Percentiles rank a stretch among this genome's conserved stretches.
phyloP scores from a whole-genome alignment of 2,797 vertebrate species.

The Tauraco hartlaubi region DNA sequence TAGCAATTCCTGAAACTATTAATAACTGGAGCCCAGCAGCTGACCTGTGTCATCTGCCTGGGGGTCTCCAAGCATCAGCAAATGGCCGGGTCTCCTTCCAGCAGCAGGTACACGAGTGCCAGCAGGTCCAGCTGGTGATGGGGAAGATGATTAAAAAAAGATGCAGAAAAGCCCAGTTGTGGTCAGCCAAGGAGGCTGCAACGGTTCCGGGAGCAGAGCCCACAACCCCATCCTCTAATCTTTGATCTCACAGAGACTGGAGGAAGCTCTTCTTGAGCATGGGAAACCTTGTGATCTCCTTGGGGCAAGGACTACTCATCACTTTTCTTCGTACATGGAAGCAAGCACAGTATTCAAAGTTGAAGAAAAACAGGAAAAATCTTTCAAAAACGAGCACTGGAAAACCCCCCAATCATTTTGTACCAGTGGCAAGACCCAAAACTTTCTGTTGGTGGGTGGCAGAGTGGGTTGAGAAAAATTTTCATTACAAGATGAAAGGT shows the following conservation, averaged over 20 bases:
- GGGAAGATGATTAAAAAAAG: not conserved
- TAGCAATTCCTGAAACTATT: not conserved
- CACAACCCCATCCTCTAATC: not conserved
- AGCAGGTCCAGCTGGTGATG: not conserved
- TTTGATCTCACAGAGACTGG: not conserved
- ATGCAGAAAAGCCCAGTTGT: not conserved
- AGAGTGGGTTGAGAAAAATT: not conserved
- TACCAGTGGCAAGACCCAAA: not conserved
- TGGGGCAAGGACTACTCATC: not conserved
- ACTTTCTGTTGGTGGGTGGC: not conserved
- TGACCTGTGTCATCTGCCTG: not conserved
- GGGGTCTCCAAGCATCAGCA: not conserved
- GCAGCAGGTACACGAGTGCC: not conserved
- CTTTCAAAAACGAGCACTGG: not conserved
- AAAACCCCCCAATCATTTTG: not conserved
- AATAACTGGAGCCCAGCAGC: not conserved
- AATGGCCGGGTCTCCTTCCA: not conserved
- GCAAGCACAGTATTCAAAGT: not conserved
- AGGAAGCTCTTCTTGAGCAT: not conserved
- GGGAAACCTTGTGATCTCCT: not conserved
- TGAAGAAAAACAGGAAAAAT: not conserved
- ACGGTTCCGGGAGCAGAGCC: not conserved
- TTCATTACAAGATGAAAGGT: not conserved
- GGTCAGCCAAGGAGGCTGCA: too few species aligned
- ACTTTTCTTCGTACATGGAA: not conserved